These are phyloP conservation scores for Terrapene triunguis DNA, from an alignment of 2,113 vertebrate species.

Conservation along the genomic window DNA sequence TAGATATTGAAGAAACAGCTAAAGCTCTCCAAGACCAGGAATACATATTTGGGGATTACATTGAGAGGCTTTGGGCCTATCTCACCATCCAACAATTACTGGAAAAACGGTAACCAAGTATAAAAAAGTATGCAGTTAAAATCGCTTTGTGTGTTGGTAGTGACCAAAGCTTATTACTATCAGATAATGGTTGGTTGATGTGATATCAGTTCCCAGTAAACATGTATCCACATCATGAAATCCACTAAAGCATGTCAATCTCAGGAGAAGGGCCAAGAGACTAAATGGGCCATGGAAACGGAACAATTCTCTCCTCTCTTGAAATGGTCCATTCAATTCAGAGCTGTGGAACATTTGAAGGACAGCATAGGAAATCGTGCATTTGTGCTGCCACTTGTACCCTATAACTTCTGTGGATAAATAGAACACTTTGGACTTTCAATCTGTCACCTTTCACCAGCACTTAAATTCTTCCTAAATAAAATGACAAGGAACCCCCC, in stretches of 20 bases:
- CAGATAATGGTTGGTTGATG: neutral
- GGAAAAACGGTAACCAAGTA: slow-evolving; percentile 86
- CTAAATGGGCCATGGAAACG: neutral
- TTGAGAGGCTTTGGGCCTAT: slow-evolving; percentile 94
- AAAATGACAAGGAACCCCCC: neutral
- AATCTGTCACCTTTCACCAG: neutral
- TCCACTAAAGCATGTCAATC: too few relatives aligned
- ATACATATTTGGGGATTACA: slow-evolving; percentile 83
- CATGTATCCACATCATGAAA: too few relatives aligned
- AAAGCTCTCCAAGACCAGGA: slow-evolving; percentile 71
- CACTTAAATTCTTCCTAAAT: neutral
- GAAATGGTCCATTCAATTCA: neutral
- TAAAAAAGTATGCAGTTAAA: neutral
- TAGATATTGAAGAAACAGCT: slow-evolving; percentile 70
- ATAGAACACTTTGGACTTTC: neutral
- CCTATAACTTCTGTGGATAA: neutral
- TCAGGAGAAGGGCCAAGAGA: too few relatives aligned
- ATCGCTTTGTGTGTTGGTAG: neutral
- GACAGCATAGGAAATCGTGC: neutral
- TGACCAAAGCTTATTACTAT: neutral
- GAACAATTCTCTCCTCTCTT: neutral
- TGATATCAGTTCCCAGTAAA: too few relatives aligned
- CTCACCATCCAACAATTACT: slow-evolving; percentile 94
- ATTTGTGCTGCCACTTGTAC: neutral
- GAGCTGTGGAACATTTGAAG: neutral